Base-by-base conservation (phyloP, 2,113 vertebrate species). In the Misgurnus mizolepis region DNA sequence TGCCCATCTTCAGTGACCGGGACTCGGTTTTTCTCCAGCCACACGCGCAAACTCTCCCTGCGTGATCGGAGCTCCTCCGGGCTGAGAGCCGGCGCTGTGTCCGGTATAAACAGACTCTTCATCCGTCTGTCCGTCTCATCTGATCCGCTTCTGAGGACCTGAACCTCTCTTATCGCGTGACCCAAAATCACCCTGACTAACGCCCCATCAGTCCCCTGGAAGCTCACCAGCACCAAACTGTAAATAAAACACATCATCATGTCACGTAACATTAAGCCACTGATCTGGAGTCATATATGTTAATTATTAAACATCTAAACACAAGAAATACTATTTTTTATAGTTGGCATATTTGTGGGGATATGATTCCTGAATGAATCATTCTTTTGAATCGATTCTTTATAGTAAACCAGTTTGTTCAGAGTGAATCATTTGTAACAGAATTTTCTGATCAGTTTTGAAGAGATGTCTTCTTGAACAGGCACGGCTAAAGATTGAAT, bases 1-100 rank as follows among this genome's bases (percentile, higher is more conserved):
- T 90, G 88, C 1, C 84, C 93, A 0, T 84, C 91, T 69, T 95
- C 94, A 0, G 90, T 88, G 60, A 98, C 90, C 0, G 97, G 97
- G 67, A 99, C 87, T 49, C 93, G 93, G 89, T 98, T 98, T 56
- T 93, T 88, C 90, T 95, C 93, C 5, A 99, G 85, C 97, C 96
- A 99, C 0, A 73, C 78, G 68, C 87, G 94, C 18, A 98, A 53
- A 45, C 67, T 62, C 0, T 39, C 85, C 74, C 90, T 95, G 68
- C 89, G 93, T 67, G 72, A 64, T 10, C 88, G 87, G 47, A 95
- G 84, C 67, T 97, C 93, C 61, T 94, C 91, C 0, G 83, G 78
- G 80, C 87, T 92, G 67, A 94, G 90, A 0, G 56, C 27, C 12
- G 81, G 72, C 43, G 75, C 65, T 8, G 73, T 82, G 10, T 78